Conservation (phyloP, 2,113 vertebrate species). For the Pipra filicauda region DNA sequence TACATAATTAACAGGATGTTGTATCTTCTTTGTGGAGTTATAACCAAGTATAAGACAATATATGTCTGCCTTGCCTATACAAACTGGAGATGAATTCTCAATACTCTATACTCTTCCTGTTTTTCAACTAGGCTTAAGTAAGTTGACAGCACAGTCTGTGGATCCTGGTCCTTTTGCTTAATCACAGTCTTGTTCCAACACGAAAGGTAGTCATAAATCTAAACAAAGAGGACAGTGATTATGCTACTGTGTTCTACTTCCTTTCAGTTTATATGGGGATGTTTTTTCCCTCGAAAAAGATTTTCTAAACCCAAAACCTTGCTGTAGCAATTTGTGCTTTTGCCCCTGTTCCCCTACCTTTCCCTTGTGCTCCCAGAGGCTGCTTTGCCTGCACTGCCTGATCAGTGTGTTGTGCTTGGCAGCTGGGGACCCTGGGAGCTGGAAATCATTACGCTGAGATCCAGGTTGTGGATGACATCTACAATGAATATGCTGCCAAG, state of each 20-base stretch:
- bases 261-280: not conserved
- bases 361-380: not conserved
- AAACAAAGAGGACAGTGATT: not conserved
- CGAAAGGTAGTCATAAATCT: not conserved
- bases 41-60: not conserved
- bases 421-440: slow-evolving; percentile 95
- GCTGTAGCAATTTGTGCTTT: not conserved
- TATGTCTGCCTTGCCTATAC: not conserved
- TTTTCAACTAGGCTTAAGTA: not conserved
- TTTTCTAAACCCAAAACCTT: not conserved
- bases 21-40: not conserved
- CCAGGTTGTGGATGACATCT: slow-evolving; percentile 98
- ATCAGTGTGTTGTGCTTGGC: slow-evolving; percentile 24
- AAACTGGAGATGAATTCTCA: not conserved
- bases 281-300: not conserved
- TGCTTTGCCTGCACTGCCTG: not conserved
- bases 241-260: not conserved
- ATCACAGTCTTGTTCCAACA: not conserved
- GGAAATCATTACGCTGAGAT: slow-evolving; percentile 98
- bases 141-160: not conserved
- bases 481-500: slow-evolving; percentile 93
- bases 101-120: not conserved
- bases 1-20: not conserved
- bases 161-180: not conserved
- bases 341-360: rapidly evolving